phyloP scores from a whole-genome alignment of 2,797 vertebrate genomes.

The Monodelphis domestica region DNA sequence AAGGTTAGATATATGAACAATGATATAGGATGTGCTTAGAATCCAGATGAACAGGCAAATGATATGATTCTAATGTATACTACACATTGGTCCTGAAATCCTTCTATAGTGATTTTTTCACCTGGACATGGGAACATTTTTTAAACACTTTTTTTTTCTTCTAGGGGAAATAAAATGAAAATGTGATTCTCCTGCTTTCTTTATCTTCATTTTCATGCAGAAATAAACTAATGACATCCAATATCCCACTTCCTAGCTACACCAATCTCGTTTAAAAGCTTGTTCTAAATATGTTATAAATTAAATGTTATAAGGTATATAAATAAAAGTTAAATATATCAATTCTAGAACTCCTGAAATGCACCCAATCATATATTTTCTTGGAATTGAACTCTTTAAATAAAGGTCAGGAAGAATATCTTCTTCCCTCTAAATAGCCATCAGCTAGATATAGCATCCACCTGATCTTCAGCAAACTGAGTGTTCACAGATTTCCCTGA shows the following conservation, averaged over 20 bases:
- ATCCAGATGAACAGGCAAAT: neutral
- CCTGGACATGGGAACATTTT: neutral
- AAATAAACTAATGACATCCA: too few relatives aligned
- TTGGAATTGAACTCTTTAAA: constrained; percentile 8
- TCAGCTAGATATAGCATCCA: neutral
- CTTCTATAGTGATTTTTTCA: neutral
- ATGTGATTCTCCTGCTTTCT: neutral
- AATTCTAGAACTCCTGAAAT: neutral
- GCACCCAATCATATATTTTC: neutral
- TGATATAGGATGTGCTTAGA: neutral
- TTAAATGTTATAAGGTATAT: too few relatives aligned
- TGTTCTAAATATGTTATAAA: too few relatives aligned
- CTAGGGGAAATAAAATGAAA: neutral
- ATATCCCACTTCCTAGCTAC: fast-evolving
- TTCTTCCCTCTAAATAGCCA: neutral
- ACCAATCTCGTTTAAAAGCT: neutral
- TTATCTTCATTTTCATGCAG: neutral
- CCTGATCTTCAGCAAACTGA: neutral
- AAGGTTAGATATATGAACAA: neutral
- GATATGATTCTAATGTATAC: neutral
- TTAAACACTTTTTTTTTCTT: neutral
- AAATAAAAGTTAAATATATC: too few relatives aligned
- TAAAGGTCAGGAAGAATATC: neutral
- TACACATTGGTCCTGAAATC: neutral
- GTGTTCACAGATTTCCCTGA: neutral